Evolutionary conservation across 2,797 vertebrate genomes (phyloP).

Genomic region (Darevskia nairensis): DNA sequence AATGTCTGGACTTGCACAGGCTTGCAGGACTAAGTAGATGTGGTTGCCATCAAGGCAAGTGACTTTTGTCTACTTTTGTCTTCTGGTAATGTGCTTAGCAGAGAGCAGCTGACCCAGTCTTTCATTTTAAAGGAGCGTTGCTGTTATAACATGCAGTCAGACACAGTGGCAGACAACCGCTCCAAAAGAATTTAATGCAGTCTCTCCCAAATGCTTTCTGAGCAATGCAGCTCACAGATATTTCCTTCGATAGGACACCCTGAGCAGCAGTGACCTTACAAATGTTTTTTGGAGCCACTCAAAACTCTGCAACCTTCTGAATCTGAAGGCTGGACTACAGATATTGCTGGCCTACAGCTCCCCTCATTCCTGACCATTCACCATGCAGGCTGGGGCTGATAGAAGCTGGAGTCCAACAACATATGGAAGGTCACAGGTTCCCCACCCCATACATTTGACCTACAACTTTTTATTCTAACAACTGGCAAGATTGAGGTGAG

Average conservation of each 20-base stretch:
- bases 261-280: neutral
- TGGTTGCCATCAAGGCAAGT: slow-evolving; percentile 23
- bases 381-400: neutral
- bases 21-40: slow-evolving; percentile 46
- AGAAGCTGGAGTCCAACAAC: neutral
- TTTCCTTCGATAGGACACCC: neutral
- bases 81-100: slow-evolving; percentile 5
- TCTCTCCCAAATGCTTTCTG: neutral
- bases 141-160: neutral
- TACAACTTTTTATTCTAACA: neutral
- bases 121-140: neutral
- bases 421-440: neutral
- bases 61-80: slow-evolving; percentile 18
- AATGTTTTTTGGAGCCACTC: neutral
- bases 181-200: slow-evolving; percentile 3
- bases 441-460: neutral
- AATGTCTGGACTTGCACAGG: slow-evolving; percentile 43
- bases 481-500: neutral
- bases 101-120: neutral
- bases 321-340: too few relatives aligned
- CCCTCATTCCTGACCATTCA: neutral
- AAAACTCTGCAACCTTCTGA: too few relatives aligned
- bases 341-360: too few relatives aligned
- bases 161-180: neutral
- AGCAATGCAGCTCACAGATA: neutral